Evolutionary conservation across 2,888 invertebrate species (phyloP).

Genomic region (Yponomeuta cagnagella): DNA sequence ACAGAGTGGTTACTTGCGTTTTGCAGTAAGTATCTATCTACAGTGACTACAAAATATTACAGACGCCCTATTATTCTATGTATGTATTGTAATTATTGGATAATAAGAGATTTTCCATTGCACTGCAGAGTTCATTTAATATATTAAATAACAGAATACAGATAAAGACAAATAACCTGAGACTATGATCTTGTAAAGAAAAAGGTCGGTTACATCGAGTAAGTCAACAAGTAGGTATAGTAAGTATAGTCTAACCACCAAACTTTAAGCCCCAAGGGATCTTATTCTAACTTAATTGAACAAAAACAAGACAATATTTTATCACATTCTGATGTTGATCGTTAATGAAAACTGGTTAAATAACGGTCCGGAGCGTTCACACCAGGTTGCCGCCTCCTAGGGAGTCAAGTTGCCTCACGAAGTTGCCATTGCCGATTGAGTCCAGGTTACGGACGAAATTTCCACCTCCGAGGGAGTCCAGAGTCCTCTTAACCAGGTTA

Average conservation of each 20-base stretch:
- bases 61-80: too few relatives aligned
- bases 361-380: constrained; percentile 27
- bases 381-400: constrained; percentile 49
- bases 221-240: too few relatives aligned
- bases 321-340: constrained; percentile 9
- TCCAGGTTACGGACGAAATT: constrained; percentile 32
- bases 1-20: too few relatives aligned
- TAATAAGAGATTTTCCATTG: not conserved
- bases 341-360: not conserved
- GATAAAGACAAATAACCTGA: not conserved
- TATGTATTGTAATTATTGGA: too few relatives aligned
- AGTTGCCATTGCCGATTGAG: constrained; percentile 35
- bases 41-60: too few relatives aligned
- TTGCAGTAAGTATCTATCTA: too few relatives aligned
- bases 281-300: not conserved
- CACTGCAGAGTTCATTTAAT: constrained; percentile 4
- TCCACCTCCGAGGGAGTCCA: constrained; percentile 49
- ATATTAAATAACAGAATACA: not conserved
- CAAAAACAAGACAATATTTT: not conserved
- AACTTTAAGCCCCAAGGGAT: too few relatives aligned
- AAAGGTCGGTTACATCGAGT: too few relatives aligned
- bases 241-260: too few relatives aligned
- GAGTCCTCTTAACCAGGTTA: constrained; percentile 29
- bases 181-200: not conserved
- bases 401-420: constrained; percentile 26